Evolutionary conservation across 2,797 vertebrate species (phyloP), one percentile per base, ranked within the genome.

Genomic region (Sebastes umbrosus): DNA sequence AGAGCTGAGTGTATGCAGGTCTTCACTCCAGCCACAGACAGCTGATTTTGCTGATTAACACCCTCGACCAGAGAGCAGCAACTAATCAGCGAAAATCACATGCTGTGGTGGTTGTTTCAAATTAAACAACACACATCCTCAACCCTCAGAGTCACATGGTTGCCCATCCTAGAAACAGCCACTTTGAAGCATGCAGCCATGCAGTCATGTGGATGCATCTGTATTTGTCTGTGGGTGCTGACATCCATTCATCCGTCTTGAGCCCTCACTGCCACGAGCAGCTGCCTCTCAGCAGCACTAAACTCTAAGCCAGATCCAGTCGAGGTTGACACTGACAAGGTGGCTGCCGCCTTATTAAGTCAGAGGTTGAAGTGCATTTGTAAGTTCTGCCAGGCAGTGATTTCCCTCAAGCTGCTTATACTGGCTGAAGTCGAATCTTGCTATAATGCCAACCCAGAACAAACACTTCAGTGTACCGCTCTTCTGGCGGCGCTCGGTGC

Each of bases 361-460:
- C 62, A 80, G 84, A 86, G 69, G 70, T 74, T 89, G 75, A 76
- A 83, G 84, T 72, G 76, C 54, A 77, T 82, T 87, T 76, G 46
- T 54, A 81, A 73, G 75, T 64, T 83, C 79, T 81, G 67, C 75
- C 83, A 82, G 77, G 78, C 84, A 72, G 76, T 18, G 72, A 75
- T 69, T 85, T 80, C 79, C 72, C 74, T 84, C 72, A 66, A 67
- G 59, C 73, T 64, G 77, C 78, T 73, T 83, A 54, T 86, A 29
- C 63, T 55, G 71, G 75, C 85, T 85, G 32, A 75, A 83, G 82
- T 84, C 66, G 69, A 83, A 85, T 79, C 79, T 90, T 88, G 87
- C 89, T 89, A 59, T 43, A 54, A 67, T 87, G 91, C 87, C 84
- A 92, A 85, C 67, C 59, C 66, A 83, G 86, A 92, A 92, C 90